A percentile compares a stretch with the other conserved stretches of the same genome.
Evolutionary conservation across 2,113 vertebrate genomes (phyloP).

Genomic region (Phaethornis superciliosus): DNA sequence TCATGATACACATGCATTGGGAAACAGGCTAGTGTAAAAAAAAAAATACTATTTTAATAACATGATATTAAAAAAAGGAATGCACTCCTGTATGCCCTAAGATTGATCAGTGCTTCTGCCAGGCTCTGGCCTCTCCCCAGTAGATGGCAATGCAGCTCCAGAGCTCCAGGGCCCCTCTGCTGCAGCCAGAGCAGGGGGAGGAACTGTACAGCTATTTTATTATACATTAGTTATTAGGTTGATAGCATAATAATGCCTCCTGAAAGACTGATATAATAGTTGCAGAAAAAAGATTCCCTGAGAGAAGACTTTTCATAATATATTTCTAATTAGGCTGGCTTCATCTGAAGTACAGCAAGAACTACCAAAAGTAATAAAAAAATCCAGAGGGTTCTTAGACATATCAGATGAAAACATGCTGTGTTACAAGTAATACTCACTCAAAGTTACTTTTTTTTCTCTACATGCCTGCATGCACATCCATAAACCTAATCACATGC

Average conservation of each 20-base stretch:
- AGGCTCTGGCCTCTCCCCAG: neutral
- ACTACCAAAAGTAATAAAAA: slow-evolving; percentile 1
- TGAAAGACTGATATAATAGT: neutral
- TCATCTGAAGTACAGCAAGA: neutral
- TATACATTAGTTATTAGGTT: slow-evolving; percentile 8
- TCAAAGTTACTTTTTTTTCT: neutral
- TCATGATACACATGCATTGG: fast-evolving
- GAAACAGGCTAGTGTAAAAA: neutral
- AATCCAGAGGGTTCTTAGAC: neutral
- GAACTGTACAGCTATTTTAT: neutral
- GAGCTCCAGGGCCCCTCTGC: neutral
- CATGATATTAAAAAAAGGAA: fast-evolving
- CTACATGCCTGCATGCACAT: neutral
- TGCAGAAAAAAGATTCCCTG: neutral
- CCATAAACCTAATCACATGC: fast-evolving
- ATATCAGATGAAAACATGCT: neutral
- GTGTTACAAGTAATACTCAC: neutral
- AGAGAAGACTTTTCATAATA: neutral
- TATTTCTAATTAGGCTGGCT: neutral
- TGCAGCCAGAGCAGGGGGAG: neutral
- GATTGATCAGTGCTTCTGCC: neutral
- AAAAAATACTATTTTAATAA: neutral
- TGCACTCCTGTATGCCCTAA: fast-evolving
- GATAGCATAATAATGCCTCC: neutral
- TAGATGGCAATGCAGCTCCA: slow-evolving; percentile 68